Conservation (phyloP, 2,797 vertebrate species). For the Helostoma temminkii region DNA sequence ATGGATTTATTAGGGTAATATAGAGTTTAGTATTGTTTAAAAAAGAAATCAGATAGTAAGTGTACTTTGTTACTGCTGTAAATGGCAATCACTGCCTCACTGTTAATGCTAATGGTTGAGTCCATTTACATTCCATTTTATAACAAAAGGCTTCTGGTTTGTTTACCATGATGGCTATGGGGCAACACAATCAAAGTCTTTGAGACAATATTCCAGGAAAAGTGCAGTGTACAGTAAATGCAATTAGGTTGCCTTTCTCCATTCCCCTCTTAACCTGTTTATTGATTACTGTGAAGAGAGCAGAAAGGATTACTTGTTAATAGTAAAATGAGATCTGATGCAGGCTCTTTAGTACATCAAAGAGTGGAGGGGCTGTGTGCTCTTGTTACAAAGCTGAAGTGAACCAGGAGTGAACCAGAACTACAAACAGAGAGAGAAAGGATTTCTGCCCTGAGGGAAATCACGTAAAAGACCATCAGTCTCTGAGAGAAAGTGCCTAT, state of each 20-base stretch:
- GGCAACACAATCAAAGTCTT: slow-evolving; percentile 24
- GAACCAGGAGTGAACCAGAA: slow-evolving; percentile 44
- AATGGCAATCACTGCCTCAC: not conserved
- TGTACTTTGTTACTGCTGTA: slow-evolving; percentile 15
- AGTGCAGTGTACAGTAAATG: slow-evolving; percentile 39
- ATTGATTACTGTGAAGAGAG: slow-evolving; percentile 59
- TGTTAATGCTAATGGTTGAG: slow-evolving; percentile 32
- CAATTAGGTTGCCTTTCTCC: slow-evolving; percentile 40
- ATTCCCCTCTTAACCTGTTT: slow-evolving; percentile 44
- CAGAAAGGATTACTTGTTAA: slow-evolving; percentile 40
- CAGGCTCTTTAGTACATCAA: slow-evolving; percentile 68
- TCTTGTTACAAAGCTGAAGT: slow-evolving; percentile 53
- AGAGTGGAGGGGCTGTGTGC: slow-evolving; percentile 42
- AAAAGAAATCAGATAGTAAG: slow-evolving; percentile 12
- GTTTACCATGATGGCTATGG: slow-evolving; percentile 10
- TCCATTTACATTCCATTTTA: slow-evolving; percentile 8
- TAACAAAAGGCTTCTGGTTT: slow-evolving; percentile 25
- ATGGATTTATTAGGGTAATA: slow-evolving; percentile 4
- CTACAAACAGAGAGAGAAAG: slow-evolving; percentile 35
- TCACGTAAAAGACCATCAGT: slow-evolving; percentile 28
- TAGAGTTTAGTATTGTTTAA: slow-evolving; percentile 11
- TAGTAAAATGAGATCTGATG: slow-evolving; percentile 44
- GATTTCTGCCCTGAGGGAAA: slow-evolving; percentile 20
- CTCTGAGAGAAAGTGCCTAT: slow-evolving; percentile 13
- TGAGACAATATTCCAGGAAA: slow-evolving; percentile 54